Percentiles rank a stretch among this genome's conserved stretches.
Evolutionary conservation across 1,140 invertebrate genomes (phyloP).

Genomic region (Ostrea edulis): DNA sequence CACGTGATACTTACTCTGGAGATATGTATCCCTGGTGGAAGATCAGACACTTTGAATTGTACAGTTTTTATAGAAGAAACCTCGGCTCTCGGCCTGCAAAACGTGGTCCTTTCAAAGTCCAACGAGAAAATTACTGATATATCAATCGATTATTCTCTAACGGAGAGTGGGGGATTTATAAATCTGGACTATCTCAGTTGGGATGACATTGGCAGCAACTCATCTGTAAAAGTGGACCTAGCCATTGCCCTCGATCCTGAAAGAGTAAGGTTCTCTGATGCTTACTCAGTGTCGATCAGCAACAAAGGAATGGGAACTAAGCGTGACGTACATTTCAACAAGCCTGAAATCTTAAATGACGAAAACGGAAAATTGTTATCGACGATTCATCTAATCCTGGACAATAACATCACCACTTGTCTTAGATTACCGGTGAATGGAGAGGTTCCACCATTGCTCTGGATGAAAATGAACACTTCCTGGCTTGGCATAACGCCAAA

Average conservation of each 20-base stretch:
- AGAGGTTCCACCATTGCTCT: neutral
- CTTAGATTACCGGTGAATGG: neutral
- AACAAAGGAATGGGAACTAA: no score
- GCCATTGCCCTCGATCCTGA: neutral
- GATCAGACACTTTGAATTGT: neutral
- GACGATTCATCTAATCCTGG: neutral
- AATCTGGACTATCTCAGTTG: no score
- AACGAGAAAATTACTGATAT: no score
- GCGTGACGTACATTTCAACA: neutral
- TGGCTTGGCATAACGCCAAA: neutral
- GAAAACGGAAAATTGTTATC: neutral
- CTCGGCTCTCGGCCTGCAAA: neutral
- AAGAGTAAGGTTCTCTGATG: neutral
- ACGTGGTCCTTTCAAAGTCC: neutral
- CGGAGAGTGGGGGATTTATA: no score
- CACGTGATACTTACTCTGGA: neutral
- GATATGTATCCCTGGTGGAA: neutral
- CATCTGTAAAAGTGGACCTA: no score
- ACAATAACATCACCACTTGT: neutral
- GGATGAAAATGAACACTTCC: neutral
- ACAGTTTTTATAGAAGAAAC: neutral
- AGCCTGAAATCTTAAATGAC: neutral
- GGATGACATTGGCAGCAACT: no score
- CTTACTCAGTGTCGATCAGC: neutral
- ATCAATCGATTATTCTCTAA: no score